Base-by-base conservation (phyloP, 2,797 vertebrate species). In the Microctenopoma stevenorrisi region DNA sequence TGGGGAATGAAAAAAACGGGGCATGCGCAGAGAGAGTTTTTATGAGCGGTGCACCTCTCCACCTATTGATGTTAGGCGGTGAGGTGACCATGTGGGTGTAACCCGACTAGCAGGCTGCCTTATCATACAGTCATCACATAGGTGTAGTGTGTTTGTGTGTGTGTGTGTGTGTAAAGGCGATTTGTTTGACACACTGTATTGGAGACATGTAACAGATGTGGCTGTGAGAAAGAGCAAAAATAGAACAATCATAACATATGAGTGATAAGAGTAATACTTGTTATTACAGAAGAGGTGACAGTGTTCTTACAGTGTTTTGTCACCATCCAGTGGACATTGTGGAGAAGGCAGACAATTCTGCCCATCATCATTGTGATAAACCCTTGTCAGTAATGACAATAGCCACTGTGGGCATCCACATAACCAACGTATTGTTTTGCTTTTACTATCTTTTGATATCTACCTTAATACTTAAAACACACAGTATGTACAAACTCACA, bases 91-190 rank as follows among this genome's bases (percentile, higher is more conserved):
- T 83, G 54, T 81, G 84, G 79, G 85, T 86, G 85, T 85, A 74
- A 91, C 87, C 81, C 66, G 81, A 78, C 64, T 78, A 75, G 82
- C 83, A 78, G 71, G 78, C 65, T 66, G 70, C 64, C 46, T 69
- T 72, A 82, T 65, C 68, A 28, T n/a, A 47, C 48, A 35, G 16
- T 10, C 44, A 13, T 51, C 49, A 46, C 49, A 46, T 25, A 38
- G 35, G 25, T 18, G n/a, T 53, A 50, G 43, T 44, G 14, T 59
- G 14, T 50, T 35, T 64, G 50, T 44, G 62, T 65, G 44, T 55
- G 38, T 76, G 62, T 22, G 22, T 22, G 22, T 22, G 22, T 22
- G 43, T 22, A 22, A 22, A 22, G 22, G 22, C 3, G 28, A 30
- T 30, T 30, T 30, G 28, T 30, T 30, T 30, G 28, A 4, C 28